Evolutionary conservation across 1,140 invertebrate species (phyloP), one percentile per base, ranked within the genome.

Genomic region (Watersipora subatra): DNA sequence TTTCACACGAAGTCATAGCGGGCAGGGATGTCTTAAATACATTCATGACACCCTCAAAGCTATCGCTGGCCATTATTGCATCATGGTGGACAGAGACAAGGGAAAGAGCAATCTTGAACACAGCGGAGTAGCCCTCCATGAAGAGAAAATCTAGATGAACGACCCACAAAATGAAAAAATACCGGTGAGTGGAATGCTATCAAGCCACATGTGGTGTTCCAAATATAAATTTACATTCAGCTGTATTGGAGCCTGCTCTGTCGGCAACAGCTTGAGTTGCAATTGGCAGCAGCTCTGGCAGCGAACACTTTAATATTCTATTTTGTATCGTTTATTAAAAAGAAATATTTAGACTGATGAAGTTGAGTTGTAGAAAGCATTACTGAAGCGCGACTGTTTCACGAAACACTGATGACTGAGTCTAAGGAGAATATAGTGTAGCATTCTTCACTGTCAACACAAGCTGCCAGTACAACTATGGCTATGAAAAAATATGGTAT

Each of bases 1-100:
- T 81, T 68, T 83, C 2, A 34, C 55, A 20, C 28, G 34, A 7
- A 7, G 24, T 12, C 28, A 59, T 24, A 7, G 7, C 66, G 17
- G 83, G 83, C 59, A 85, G 69, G 3, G 79, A 78, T 15, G 77
- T 86, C 78, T 95, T 96, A 12, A 97, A 81, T 72, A 92, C 95
- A 68, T 92, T 89, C 84, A 95, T 94, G 2, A 93, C 89, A 70
- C 89, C 86, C 80, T 97, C 94, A 78, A 96, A 94, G 70, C 87
- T 90, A 66, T 89, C 87, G 70, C 91, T 92, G 28, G 85, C 78
- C 72, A 95, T 80, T 55, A 97, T 82, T 19, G 88, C 85, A 66
- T 92, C 87, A 73, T 89, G 89, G 78, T 95, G 91, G 28, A 88
- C 87, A 0, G 87, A 86, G 2, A 97, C 80, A 28, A 97, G 76